phyloP scores from a whole-genome alignment of 2,797 vertebrate genomes.

The Chrosomus eos region DNA sequence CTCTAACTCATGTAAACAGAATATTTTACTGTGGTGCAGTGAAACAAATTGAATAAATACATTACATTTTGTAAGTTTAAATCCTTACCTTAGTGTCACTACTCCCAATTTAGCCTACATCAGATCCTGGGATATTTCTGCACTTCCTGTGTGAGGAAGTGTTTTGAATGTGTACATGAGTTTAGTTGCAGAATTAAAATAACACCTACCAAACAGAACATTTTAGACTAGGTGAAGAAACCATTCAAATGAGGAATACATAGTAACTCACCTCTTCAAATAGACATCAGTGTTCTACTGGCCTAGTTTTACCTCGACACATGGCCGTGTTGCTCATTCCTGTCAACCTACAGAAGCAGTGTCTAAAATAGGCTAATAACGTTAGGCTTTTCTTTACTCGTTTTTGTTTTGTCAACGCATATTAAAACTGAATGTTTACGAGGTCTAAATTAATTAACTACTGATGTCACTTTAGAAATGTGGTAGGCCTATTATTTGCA shows the following conservation, averaged over 20 bases:
- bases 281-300: slow-evolving; percentile 46
- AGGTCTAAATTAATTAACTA: background rate
- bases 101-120: background rate
- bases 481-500: background rate
- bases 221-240: background rate
- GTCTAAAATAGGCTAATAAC: background rate
- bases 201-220: background rate
- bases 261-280: background rate
- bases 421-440: background rate
- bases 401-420: background rate
- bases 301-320: slow-evolving; percentile 31
- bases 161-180: background rate
- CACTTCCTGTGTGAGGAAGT: background rate
- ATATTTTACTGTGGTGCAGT: background rate
- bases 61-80: background rate
- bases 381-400: background rate
- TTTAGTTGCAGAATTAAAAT: background rate
- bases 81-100: background rate
- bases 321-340: background rate
- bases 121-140: background rate
- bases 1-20: background rate
- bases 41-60: background rate
- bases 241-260: background rate
- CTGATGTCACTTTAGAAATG: background rate
- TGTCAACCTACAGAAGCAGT: background rate